A percentile compares a stretch with the other conserved stretches of the same genome.
Evolutionary conservation across 2,113 vertebrate species (phyloP).

Genomic region (Nyctereutes procyonoides): DNA sequence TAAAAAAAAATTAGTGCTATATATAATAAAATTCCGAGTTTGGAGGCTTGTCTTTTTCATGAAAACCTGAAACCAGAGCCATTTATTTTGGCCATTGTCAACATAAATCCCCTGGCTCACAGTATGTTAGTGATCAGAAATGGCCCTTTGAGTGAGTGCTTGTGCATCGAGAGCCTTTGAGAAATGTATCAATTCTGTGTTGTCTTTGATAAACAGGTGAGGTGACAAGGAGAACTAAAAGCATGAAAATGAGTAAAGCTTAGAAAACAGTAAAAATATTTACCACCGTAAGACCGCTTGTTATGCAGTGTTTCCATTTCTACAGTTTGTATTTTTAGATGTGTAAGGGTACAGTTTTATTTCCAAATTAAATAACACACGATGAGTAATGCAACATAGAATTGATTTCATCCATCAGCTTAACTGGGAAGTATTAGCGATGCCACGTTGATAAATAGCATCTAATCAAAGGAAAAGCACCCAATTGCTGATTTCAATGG

Average conservation of each 20-base stretch:
- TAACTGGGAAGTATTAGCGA: constrained; percentile 78
- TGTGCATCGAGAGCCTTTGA: constrained; percentile 23
- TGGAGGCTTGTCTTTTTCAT: constrained; percentile 54
- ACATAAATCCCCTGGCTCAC: background rate
- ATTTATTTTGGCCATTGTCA: constrained; percentile 60
- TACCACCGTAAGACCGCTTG: constrained; percentile 29
- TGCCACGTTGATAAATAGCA: constrained; percentile 80
- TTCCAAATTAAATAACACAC: constrained; percentile 75
- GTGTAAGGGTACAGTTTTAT: constrained; percentile 73
- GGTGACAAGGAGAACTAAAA: background rate
- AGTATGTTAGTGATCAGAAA: constrained; percentile 16
- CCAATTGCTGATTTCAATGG: constrained; percentile 76
- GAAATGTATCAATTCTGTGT: constrained; percentile 8
- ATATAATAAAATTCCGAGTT: constrained; percentile 53
- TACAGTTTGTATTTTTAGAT: constrained; percentile 59
- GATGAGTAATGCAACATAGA: constrained; percentile 77
- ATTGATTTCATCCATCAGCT: constrained; percentile 81
- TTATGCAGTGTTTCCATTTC: constrained; percentile 41
- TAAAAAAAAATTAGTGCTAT: constrained; percentile 44
- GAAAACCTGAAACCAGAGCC: constrained; percentile 52
- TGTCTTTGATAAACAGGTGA: background rate
- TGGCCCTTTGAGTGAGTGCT: constrained; percentile 41
- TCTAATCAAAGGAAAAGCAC: constrained; percentile 81
- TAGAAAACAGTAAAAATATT: background rate
- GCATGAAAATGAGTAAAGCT: background rate